Percentiles rank a stretch among this genome's conserved stretches.
These are phyloP conservation scores for Protodeltote pygarga DNA, from an alignment of 2,888 invertebrate genomes.

Conservation along the genomic window DNA sequence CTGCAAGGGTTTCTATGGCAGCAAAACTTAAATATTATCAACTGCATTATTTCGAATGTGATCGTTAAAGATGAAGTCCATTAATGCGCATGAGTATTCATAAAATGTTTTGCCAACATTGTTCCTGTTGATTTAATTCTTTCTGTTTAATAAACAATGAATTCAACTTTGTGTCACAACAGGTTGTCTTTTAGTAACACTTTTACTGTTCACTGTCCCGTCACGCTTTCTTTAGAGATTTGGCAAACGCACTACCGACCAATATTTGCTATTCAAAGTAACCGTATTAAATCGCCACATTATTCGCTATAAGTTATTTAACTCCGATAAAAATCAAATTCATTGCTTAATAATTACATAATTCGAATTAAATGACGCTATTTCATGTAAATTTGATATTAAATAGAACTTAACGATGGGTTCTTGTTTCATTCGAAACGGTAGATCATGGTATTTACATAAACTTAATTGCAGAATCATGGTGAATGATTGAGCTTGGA, in stretches of 20 bases:
- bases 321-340: constrained; percentile 5
- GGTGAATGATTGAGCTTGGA: constrained; percentile 29
- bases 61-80: background rate
- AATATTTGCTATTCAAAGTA: constrained; percentile 9
- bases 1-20: too few species aligned
- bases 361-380: constrained; percentile 12
- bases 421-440: constrained; percentile 12
- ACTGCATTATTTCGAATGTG: too few species aligned
- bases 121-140: constrained; percentile 8
- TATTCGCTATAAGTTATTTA: constrained; percentile 7
- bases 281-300: background rate
- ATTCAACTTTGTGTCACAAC: constrained; percentile 35
- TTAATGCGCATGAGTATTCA: constrained; percentile 3
- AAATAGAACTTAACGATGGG: constrained; percentile 25
- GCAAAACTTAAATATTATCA: too few species aligned
- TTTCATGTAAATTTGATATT: constrained; percentile 26
- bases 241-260: constrained; percentile 21
- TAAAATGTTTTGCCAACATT: constrained; percentile 26
- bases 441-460: constrained; percentile 21
- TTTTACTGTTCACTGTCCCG: constrained; percentile 62
- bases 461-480: constrained; percentile 34
- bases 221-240: constrained; percentile 70
- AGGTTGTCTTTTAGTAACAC: constrained; percentile 59
- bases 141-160: constrained; percentile 32
- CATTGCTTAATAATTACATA: constrained; percentile 24